A percentile compares a stretch with the other conserved stretches of the same genome.
These are phyloP conservation scores for Coendou prehensilis DNA, from an alignment of 2,797 vertebrate species.

Conservation along the genomic window DNA sequence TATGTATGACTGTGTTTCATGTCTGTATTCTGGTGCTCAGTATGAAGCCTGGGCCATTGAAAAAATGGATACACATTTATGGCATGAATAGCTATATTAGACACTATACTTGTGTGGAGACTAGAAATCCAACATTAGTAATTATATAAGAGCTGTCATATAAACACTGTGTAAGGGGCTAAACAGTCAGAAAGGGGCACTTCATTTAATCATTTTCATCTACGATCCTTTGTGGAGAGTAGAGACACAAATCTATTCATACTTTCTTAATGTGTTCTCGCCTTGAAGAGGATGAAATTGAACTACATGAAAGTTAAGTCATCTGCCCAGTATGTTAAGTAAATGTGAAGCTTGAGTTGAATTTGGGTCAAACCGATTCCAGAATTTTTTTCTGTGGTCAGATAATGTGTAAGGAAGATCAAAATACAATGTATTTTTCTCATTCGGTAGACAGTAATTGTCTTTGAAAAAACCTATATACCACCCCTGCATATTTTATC, in stretches of 20 bases:
- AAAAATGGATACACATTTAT: not conserved
- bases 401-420: not conserved
- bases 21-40: not conserved
- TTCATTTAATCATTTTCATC: slow-evolving; percentile 2
- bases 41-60: not conserved
- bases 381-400: slow-evolving; percentile 1
- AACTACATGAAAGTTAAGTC: not conserved
- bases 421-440: not conserved
- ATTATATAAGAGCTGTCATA: not conserved
- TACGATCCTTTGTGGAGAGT: not conserved
- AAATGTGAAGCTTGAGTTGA: slow-evolving; percentile 21
- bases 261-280: not conserved
- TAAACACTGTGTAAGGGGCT: not conserved
- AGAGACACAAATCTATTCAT: slow-evolving; percentile 27
- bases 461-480: not conserved
- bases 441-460: not conserved
- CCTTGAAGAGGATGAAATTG: not conserved
- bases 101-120: not conserved
- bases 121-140: not conserved
- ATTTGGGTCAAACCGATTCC: not conserved
- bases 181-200: not conserved
- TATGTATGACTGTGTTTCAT: not conserved
- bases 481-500: not conserved
- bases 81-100: not conserved
- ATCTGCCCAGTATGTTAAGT: not conserved